These are phyloP conservation scores for Archips crataeganus DNA, from an alignment of 2,888 invertebrate genomes.

Conservation along the genomic window DNA sequence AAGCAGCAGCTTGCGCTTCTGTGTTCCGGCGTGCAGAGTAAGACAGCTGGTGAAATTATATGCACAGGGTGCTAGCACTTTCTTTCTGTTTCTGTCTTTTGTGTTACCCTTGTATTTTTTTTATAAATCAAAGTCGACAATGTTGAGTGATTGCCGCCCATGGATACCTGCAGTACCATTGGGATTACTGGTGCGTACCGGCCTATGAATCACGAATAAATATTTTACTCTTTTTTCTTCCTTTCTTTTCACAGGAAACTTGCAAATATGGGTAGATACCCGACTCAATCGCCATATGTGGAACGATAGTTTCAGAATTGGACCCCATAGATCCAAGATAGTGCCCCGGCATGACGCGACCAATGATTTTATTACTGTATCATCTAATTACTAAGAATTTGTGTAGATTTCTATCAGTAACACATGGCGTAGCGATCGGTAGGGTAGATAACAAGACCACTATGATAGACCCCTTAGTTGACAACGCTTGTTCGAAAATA, in stretches of 20 bases:
- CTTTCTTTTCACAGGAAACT: not conserved
- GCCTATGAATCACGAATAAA: too few species aligned
- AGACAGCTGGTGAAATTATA: too few species aligned
- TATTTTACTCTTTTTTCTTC: too few species aligned
- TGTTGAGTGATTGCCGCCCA: too few species aligned
- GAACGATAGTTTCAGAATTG: constrained; percentile 38
- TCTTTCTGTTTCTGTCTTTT: too few species aligned
- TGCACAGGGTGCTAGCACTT: too few species aligned
- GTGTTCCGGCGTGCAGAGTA: too few species aligned
- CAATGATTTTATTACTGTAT: constrained; percentile 79
- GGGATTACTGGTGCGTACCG: too few species aligned
- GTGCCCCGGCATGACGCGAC: constrained; percentile 55
- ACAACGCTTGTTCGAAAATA: not conserved
- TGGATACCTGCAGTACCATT: too few species aligned
- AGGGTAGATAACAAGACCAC: constrained; percentile 61
- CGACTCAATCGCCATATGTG: constrained; percentile 43
- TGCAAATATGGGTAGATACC: constrained; percentile 3
- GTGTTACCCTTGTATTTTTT: too few species aligned
- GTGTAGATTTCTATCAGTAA: constrained; percentile 69
- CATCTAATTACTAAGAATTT: constrained; percentile 74
- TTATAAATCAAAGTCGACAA: too few species aligned
- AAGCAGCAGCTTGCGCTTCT: too few species aligned
- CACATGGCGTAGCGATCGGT: constrained; percentile 67
- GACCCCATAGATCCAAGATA: constrained; percentile 56
- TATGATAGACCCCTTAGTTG: constrained; percentile 40